Conservation (phyloP, 2,113 vertebrate species). For the Sciurus niger region DNA sequence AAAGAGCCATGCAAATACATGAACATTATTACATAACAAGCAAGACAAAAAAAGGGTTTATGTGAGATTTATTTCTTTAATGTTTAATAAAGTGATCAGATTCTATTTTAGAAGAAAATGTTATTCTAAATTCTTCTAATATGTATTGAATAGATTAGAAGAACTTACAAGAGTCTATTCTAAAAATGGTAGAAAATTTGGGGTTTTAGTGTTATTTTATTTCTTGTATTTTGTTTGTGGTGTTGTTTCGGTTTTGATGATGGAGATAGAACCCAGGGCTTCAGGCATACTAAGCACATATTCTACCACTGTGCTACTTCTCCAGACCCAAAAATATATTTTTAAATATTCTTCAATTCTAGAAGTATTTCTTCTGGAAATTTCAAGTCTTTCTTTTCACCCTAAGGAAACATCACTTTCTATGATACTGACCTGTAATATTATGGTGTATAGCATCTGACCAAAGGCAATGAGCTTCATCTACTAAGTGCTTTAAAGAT, state of each 20-base stretch:
- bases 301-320: background rate
- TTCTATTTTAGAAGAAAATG: background rate
- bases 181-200: background rate
- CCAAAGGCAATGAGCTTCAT: slow-evolving; percentile 87
- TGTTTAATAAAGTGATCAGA: background rate
- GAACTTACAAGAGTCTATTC: background rate
- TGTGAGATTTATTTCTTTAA: background rate
- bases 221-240: background rate
- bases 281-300: background rate
- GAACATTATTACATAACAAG: background rate
- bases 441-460: slow-evolving; percentile 70
- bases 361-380: background rate
- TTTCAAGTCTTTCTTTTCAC: slow-evolving; percentile 28
- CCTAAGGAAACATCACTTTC: background rate
- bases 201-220: background rate
- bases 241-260: background rate
- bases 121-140: background rate
- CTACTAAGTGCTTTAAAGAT: slow-evolving; percentile 80
- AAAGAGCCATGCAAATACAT: slow-evolving; percentile 7
- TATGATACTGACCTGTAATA: slow-evolving; percentile 87
- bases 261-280: too few species aligned
- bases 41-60: background rate
- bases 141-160: background rate
- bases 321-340: background rate
- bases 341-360: background rate